phyloP scores from a whole-genome alignment of 2,113 vertebrate species.

The Triplophysa siluroides region DNA sequence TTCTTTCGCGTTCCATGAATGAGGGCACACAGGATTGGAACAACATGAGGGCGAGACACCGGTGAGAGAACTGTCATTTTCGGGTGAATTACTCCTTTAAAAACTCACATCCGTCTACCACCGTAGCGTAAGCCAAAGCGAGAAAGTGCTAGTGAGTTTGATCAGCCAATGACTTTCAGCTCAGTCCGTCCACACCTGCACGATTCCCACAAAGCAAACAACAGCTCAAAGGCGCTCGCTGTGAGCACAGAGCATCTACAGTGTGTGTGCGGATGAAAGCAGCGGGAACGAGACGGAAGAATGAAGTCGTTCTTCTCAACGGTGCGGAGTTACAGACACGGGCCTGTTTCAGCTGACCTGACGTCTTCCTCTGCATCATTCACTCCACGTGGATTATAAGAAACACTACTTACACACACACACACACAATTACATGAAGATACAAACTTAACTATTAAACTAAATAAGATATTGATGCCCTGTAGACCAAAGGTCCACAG shows the following conservation, averaged over 20 bases:
- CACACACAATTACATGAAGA: neutral
- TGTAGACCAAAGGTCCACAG: no score
- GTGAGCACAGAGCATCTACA: neutral
- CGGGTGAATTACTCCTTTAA: neutral
- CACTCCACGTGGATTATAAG: constrained; percentile 43
- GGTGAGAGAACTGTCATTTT: neutral
- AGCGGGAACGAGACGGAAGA: constrained; percentile 25
- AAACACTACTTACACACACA: neutral
- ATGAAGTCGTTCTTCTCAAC: constrained; percentile 34
- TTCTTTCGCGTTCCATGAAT: no score
- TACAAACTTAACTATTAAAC: neutral
- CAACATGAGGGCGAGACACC: neutral
- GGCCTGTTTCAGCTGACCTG: constrained; percentile 41
- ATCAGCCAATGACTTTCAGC: constrained; percentile 17
- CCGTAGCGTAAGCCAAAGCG: neutral
- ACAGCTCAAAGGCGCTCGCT: neutral
- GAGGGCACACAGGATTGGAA: no score
- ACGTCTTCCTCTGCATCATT: constrained; percentile 29
- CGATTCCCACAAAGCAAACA: constrained; percentile 40
- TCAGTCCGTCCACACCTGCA: constrained; percentile 39
- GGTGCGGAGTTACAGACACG: constrained; percentile 19
- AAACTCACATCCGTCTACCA: no score
- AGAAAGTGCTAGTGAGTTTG: neutral
- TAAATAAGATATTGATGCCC: no score
- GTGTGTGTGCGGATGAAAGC: constrained; percentile 27